Percentiles rank a stretch among this genome's conserved stretches.
Conservation (phyloP, 2,888 invertebrate species). For the Aelia acuminata region DNA sequence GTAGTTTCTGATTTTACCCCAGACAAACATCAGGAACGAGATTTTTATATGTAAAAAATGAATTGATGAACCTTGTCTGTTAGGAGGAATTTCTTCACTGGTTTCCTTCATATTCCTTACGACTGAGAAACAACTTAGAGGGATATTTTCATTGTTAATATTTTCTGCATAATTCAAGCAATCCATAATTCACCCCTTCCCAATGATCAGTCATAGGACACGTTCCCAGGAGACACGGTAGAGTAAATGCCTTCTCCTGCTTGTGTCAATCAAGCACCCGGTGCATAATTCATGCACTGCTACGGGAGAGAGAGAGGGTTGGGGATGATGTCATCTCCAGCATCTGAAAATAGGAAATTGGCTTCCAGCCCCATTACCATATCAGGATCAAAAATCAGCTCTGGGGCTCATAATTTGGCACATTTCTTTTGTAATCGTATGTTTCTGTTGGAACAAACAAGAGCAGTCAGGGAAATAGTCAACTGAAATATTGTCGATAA, state of each 20-base stretch:
- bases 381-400: neutral
- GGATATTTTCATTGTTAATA: no score
- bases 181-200: neutral
- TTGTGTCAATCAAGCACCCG: neutral
- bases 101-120: no score
- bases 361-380: neutral
- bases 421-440: neutral
- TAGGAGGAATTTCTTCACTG: no score
- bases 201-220: neutral
- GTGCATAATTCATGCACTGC: constrained; percentile 12
- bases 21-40: no score
- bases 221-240: neutral
- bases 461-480: neutral
- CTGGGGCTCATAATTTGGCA: neutral
- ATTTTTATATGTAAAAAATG: no score
- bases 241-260: constrained; percentile 1
- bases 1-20: no score
- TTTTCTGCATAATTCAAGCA: neutral
- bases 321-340: neutral
- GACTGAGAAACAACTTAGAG: no score
- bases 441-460: neutral
- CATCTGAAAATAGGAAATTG: neutral
- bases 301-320: neutral
- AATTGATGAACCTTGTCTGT: no score
- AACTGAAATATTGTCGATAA: no score